phyloP scores from a whole-genome alignment of 2,113 vertebrate species.

The Aspidoscelis tigris region DNA sequence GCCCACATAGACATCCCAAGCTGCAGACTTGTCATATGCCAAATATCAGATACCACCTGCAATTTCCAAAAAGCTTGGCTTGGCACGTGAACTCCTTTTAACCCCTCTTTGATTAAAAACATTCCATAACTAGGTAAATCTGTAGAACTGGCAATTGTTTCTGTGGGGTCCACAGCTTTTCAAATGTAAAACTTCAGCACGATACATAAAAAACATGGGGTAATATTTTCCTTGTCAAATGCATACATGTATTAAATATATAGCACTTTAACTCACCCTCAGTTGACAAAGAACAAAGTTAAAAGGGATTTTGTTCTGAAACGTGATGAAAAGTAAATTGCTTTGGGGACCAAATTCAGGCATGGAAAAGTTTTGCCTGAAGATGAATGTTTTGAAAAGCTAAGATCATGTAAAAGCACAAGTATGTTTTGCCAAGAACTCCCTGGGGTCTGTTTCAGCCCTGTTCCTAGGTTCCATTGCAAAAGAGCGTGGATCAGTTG shows the following conservation, averaged over 20 bases:
- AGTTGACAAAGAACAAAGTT: constrained; percentile 33
- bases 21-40: not conserved
- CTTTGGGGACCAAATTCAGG: constrained; percentile 41
- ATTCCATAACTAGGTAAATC: constrained; percentile 3
- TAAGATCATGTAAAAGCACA: constrained; percentile 47
- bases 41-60: not conserved
- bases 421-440: constrained; percentile 36
- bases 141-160: not conserved
- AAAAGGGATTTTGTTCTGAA: constrained; percentile 33
- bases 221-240: constrained; percentile 28
- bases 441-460: constrained; percentile 39
- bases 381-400: constrained; percentile 53
- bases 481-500: not conserved
- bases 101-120: not conserved
- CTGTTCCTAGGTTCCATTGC: constrained; percentile 21
- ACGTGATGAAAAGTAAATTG: constrained; percentile 38
- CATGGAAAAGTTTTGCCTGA: constrained; percentile 62
- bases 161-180: constrained; percentile 20
- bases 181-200: constrained; percentile 18
- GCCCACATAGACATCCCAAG: not conserved
- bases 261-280: constrained; percentile 17
- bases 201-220: constrained; percentile 2
- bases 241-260: constrained; percentile 6
- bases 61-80: constrained; percentile 2
- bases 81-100: not conserved